Evolutionary conservation across 1,140 invertebrate genomes (phyloP), one percentile per base, ranked within the genome.

Genomic region (Caenorhabditis brenneri): DNA sequence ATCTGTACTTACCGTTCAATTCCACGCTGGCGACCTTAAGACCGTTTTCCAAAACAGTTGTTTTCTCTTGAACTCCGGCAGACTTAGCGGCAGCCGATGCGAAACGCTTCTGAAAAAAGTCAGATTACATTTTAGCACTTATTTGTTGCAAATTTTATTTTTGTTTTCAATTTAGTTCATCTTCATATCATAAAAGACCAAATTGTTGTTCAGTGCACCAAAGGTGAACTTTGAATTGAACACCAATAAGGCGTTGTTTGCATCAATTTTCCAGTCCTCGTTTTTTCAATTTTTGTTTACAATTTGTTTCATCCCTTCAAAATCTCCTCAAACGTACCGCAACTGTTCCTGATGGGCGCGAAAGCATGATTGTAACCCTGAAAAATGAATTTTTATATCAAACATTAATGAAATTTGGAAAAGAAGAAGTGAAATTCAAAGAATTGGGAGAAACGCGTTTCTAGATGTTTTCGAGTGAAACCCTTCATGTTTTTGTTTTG

Each of bases 351-450:
- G 65, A 74, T 24, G 65, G 65, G 24, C 65, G 65, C 65, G 65
- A 74, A 5, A 74, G 65, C 65, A 74, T 74, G 16, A 24, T 74
- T 74, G 33, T 74, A 74, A 74, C 65, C 65, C 65, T 74, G 65
- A 24, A 74, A 74, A 33, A 9, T 15, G 15, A 6, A 36, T 65
- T 1, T 36, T 65, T 36, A n/a, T n/a, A n/a, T n/a, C n/a, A n/a
- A n/a, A n/a, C n/a, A n/a, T n/a, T n/a, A n/a, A n/a, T n/a, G n/a
- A n/a, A n/a, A n/a, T n/a, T n/a, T n/a, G n/a, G n/a, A n/a, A n/a
- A n/a, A n/a, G n/a, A 27, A 3, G 16, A 74, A 74, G 33, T 0
- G 1, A 51, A 51, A 4, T 19, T 51, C 1, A 10, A n/a, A 1
- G 12, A 51, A 51, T n/a, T 1, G n/a, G n/a, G n/a, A n/a, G n/a